Conservation (phyloP, 2,797 vertebrate species). For the Cryptoprocta ferox region DNA sequence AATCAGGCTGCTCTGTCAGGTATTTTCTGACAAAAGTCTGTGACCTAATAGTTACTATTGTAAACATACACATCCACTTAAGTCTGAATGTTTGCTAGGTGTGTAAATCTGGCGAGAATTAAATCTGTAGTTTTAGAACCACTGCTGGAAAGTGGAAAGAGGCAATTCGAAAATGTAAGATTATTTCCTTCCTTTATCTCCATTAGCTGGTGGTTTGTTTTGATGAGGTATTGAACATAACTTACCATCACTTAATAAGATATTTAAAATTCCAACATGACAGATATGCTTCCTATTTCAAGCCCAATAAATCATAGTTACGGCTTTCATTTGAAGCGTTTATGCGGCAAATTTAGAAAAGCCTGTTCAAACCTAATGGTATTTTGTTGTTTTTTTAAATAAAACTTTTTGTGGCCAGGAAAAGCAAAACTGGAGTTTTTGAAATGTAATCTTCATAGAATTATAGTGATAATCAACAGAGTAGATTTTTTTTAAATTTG, state of each 20-base stretch:
- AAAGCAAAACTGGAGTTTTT: conserved; percentile 81
- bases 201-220: conserved; percentile 77
- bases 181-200: neutral
- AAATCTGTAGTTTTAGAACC: neutral
- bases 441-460: conserved; percentile 80
- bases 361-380: conserved; percentile 79
- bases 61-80: neutral
- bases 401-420: conserved; percentile 80
- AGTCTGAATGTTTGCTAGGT: neutral
- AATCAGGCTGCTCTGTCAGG: neutral
- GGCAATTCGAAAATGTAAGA: conserved; percentile 19
- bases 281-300: conserved; percentile 85
- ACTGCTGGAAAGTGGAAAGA: conserved; percentile 45
- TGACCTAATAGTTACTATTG: neutral
- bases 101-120: neutral
- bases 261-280: conserved; percentile 86
- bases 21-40: neutral
- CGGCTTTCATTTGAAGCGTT: conserved; percentile 81
- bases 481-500: conserved; percentile 61
- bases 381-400: conserved; percentile 59
- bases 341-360: conserved; percentile 82
- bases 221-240: conserved; percentile 80
- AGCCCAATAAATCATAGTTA: conserved; percentile 84
- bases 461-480: conserved; percentile 74
- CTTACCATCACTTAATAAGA: conserved; percentile 84